These are phyloP conservation scores for Hyla sarda DNA, from an alignment of 2,113 vertebrate species.

Conservation along the genomic window DNA sequence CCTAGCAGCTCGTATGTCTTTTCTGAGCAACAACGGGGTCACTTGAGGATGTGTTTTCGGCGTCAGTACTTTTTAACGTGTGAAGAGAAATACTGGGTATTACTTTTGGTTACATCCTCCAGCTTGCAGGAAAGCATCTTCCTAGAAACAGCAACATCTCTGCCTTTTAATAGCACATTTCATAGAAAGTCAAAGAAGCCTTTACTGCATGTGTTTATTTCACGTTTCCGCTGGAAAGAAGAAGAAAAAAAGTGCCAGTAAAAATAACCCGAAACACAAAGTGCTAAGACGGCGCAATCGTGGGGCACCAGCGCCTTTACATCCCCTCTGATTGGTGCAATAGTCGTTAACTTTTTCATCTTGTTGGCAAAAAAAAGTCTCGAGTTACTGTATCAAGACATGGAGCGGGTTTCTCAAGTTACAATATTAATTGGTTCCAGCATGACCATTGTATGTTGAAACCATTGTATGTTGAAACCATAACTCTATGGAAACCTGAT, in stretches of 20 bases:
- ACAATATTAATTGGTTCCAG: no score
- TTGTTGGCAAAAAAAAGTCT: background rate
- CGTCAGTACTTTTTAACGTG: background rate
- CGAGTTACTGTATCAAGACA: background rate
- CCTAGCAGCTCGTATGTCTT: constrained; percentile 3
- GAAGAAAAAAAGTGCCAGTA: background rate
- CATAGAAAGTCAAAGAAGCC: constrained; percentile 37
- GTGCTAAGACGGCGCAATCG: background rate
- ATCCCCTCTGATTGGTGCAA: no score
- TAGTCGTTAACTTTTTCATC: background rate
- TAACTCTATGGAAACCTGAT: no score
- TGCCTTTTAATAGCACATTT: constrained; percentile 4
- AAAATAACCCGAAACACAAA: background rate
- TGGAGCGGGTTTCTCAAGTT: no score
- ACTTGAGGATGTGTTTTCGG: constrained; percentile 28
- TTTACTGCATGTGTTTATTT: background rate
- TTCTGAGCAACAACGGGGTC: constrained; percentile 5
- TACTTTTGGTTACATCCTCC: constrained; percentile 29
- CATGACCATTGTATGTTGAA: no score
- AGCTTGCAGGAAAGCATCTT: background rate
- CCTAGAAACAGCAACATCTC: constrained; percentile 32
- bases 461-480: no score
- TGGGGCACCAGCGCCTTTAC: background rate
- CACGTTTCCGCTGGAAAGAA: background rate
- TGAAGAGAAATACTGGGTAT: constrained; percentile 33